Base-by-base conservation (phyloP, 2,888 invertebrate genomes). In the Aphidius colemani region DNA sequence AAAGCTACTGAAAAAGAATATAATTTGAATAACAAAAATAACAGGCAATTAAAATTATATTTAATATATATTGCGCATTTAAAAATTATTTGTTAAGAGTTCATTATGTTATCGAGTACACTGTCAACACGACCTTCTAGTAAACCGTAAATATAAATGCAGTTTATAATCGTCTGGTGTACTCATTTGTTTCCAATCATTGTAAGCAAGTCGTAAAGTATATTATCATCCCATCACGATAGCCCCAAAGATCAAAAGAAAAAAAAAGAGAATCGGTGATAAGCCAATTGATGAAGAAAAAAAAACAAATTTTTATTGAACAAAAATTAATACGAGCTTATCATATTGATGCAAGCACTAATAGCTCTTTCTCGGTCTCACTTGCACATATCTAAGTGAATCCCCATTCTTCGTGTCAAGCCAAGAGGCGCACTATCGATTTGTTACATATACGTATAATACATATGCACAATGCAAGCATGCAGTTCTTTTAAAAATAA, bases 351-450 rank as follows among this genome's bases (percentile, higher is more conserved):
- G 30, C 30, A 30, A 30, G 30, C 30, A 30, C 2, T 2, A 4
- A 4, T 4, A 18, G 13, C 13, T 18, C 13, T 18, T 2, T 18
- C 13, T 30, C 30, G 4, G 30, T 30, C 30, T 30, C 4, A 18
- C 13, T 18, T 18, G 13, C 2, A 58, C 61, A 53, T 58, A 65
- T 43, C 49, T 13, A 51, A 44, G 56, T 30, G 48, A 58, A 55
- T 64, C 55, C 43, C 46, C 55, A 43, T 64, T 11, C 64, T 53
- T 43, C 46, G 40, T 48, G 10, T 18, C 41, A 41, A 13, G 45
- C 30, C 30, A 46, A 55, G 40, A 53, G 43, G 59, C 61, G 11
- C 41, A 57, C 1, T 13, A 61, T 65, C 61, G 65, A 65, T 65
- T 61, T 45, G 61, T 65, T 57, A 46, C 46, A 39, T 46, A 9